Evolutionary conservation across 2,797 vertebrate genomes (phyloP), one percentile per base, ranked within the genome.

Genomic region (Apogon talboti): DNA sequence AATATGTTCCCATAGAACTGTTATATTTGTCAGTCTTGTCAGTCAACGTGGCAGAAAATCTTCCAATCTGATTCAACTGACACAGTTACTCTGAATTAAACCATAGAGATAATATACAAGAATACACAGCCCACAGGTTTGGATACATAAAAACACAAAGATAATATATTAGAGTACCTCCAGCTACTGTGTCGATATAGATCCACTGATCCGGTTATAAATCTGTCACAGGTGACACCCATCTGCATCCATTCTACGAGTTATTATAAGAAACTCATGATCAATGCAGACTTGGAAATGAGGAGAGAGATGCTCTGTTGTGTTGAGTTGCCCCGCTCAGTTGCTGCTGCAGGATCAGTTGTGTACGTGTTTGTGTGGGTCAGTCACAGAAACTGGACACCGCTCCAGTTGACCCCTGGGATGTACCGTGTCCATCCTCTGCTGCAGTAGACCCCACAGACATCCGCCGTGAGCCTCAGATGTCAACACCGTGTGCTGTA

Each of bases 191-290:
- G 54, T 15, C 19, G 16, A 63, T 78, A 56, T 45, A 12, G 78
- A 72, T 59, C 35, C 37, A 83, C 76, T 62, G 72, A 85, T 76
- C 53, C 7, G n/a, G 61, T 67, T 68, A 15, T 82, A 77, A 82
- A 84, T 81, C 38, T 61, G 65, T 65, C 59, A 35, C 0, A 2
- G 5, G 11, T 70, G 66, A 61, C 66, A 41, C 68, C 79, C 52
- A 65, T 73, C 2, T 7, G 60, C 1, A 19, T 49, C 58, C 8
- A 55, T 37, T 49, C 48, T 24, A 24, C 42, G 71, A 79, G 78
- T 82, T 79, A 79, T 84, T 76, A 65, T 71, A 56, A n/a, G 70
- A 71, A 41, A 33, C 72, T 33, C 59, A 52, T 4, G 21, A 45
- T 82, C 54, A 0, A 66, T 69, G 41, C 16, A 16, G 44, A 59